These are phyloP conservation scores for Himantopus leucocephalus DNA, from an alignment of 2,113 vertebrate genomes.

Conservation along the genomic window DNA sequence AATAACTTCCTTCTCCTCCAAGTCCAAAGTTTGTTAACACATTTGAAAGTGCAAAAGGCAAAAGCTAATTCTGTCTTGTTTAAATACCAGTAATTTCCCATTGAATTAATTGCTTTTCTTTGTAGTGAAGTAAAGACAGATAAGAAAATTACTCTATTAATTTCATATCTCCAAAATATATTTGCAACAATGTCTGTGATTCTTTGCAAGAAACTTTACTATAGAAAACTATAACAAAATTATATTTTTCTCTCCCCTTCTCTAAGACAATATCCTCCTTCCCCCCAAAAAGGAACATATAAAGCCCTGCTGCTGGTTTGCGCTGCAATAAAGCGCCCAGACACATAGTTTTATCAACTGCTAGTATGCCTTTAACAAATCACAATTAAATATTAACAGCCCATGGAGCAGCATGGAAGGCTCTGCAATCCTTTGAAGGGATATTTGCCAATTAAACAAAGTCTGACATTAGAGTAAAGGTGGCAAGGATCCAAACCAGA, in stretches of 20 bases:
- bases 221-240: background rate
- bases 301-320: conserved; percentile 54
- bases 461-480: conserved; percentile 79
- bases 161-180: background rate
- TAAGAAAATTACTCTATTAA: background rate
- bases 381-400: conserved; percentile 82
- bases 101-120: background rate
- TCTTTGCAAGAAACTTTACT: background rate
- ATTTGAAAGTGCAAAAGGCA: background rate
- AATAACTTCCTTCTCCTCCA: background rate
- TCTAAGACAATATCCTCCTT: background rate
- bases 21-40: background rate
- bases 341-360: conserved; percentile 69
- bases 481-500: conserved; percentile 85
- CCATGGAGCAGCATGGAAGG: conserved; percentile 64
- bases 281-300: background rate
- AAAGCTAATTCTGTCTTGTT: background rate
- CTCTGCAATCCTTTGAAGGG: conserved; percentile 76
- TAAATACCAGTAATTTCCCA: background rate
- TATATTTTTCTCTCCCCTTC: background rate
- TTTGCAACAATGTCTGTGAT: background rate
- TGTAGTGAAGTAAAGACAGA: background rate
- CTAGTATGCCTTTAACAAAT: conserved; percentile 77
- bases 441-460: conserved; percentile 83
- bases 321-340: conserved; percentile 71